These are phyloP conservation scores for Calliopum simillimum DNA, from an alignment of 2,888 invertebrate genomes.

Conservation along the genomic window DNA sequence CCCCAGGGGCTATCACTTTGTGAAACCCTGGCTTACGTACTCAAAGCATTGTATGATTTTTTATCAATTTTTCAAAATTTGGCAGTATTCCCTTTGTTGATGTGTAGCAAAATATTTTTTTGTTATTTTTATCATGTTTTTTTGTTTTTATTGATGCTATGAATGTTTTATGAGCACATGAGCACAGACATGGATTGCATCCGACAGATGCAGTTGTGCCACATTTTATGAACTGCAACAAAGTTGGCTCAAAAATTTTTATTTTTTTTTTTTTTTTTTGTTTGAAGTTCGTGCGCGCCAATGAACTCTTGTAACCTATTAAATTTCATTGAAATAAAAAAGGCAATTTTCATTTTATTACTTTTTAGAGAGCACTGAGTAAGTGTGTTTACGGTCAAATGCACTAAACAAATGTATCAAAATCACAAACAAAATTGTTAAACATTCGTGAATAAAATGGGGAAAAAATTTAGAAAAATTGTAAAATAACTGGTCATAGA, in stretches of 20 bases:
- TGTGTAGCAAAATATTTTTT: not conserved
- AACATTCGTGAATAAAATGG: too few relatives aligned
- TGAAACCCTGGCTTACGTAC: too few relatives aligned
- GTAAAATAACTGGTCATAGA: too few relatives aligned
- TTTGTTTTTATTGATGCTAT: not conserved
- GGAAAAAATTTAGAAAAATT: too few relatives aligned
- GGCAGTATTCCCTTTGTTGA: constrained; percentile 7
- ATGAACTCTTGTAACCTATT: constrained; percentile 4
- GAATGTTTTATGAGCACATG: not conserved
- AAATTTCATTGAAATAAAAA: not conserved
- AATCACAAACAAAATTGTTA: too few relatives aligned
- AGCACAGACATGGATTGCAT: not conserved
- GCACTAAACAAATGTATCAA: too few relatives aligned
- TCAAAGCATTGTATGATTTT: too few relatives aligned
- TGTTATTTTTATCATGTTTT: not conserved
- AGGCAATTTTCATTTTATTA: too few relatives aligned
- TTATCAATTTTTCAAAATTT: not conserved
- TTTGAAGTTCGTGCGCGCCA: not conserved
- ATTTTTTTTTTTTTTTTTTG: too few relatives aligned
- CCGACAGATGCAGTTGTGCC: constrained; percentile 2
- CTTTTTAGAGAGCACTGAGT: too few relatives aligned
- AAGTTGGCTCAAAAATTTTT: not conserved
- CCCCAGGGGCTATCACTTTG: too few relatives aligned
- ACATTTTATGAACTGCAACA: not conserved
- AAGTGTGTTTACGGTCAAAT: too few relatives aligned